Conservation (phyloP, 2,113 vertebrate species). For the Periophthalmodon schlosseri region DNA sequence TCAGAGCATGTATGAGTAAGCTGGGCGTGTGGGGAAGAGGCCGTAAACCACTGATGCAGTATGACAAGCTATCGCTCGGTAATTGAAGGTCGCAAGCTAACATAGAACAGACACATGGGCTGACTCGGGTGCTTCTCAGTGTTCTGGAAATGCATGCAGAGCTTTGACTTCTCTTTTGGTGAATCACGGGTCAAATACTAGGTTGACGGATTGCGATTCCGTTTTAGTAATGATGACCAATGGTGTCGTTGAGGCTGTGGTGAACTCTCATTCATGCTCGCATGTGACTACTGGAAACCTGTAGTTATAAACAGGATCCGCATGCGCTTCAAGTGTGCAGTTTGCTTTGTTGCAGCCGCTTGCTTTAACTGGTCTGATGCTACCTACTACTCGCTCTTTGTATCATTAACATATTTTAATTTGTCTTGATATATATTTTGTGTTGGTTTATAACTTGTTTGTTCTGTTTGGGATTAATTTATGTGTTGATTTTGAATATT, state of each 20-base stretch:
- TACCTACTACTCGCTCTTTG: constrained; percentile 51
- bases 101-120: constrained; percentile 18
- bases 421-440: constrained; percentile 30
- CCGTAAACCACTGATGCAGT: constrained; percentile 21
- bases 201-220: constrained; percentile 15
- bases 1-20: constrained; percentile 34
- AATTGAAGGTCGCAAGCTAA: constrained; percentile 9
- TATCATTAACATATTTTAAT: constrained; percentile 29
- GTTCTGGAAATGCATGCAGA: constrained; percentile 48
- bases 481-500: constrained; percentile 72
- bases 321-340: constrained; percentile 76
- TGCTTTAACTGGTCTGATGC: constrained; percentile 67
- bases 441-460: constrained; percentile 48
- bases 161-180: constrained; percentile 20
- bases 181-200: constrained; percentile 23
- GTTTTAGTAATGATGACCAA: constrained; percentile 29
- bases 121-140: constrained; percentile 7
- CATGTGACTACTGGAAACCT: constrained; percentile 31
- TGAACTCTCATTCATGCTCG: constrained; percentile 21
- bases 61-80: background rate
- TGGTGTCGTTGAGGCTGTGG: constrained; percentile 27
- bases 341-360: constrained; percentile 68
- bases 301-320: constrained; percentile 47
- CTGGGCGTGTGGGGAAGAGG: constrained; percentile 8
- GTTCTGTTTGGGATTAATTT: constrained; percentile 63